Conservation (phyloP, 1,140 invertebrate genomes). For the Euschistus heros region DNA sequence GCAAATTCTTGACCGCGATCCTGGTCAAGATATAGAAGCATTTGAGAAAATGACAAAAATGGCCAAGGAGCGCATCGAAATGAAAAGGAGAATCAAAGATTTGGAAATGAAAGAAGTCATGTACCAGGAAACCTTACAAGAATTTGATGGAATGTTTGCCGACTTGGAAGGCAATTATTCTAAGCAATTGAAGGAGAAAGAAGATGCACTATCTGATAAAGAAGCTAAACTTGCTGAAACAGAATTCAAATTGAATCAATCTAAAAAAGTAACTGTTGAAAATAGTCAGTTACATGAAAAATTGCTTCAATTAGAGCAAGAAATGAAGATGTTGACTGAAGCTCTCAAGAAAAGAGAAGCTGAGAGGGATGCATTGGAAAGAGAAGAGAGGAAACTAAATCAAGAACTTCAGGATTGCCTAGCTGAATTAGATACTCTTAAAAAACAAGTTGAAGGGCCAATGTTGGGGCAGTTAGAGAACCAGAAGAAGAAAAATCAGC, state of each 20-base stretch:
- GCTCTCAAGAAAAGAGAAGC: slow-evolving; percentile 27
- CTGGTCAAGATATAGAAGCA: slow-evolving; percentile 16
- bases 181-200: slow-evolving; percentile 35
- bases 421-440: slow-evolving; percentile 25
- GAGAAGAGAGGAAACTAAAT: slow-evolving; percentile 24
- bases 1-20: slow-evolving; percentile 5
- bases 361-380: slow-evolving; percentile 27
- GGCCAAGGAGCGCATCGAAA: slow-evolving; percentile 28
- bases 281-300: slow-evolving; percentile 20
- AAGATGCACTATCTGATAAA: slow-evolving; percentile 31
- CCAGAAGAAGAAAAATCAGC: slow-evolving; percentile 23
- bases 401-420: slow-evolving; percentile 26
- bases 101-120: slow-evolving; percentile 42
- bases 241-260: slow-evolving; percentile 19
- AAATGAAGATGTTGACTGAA: slow-evolving; percentile 18
- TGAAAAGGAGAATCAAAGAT: slow-evolving; percentile 32
- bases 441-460: slow-evolving; percentile 21
- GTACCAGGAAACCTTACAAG: slow-evolving; percentile 58
- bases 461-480: slow-evolving; percentile 25
- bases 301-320: slow-evolving; percentile 19
- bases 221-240: slow-evolving; percentile 25
- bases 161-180: slow-evolving; percentile 55
- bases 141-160: slow-evolving; percentile 61
- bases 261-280: neutral
- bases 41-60: slow-evolving; percentile 24